Evolutionary conservation across 2,888 invertebrate genomes (phyloP).

Genomic region (Dysmachus trigonus): DNA sequence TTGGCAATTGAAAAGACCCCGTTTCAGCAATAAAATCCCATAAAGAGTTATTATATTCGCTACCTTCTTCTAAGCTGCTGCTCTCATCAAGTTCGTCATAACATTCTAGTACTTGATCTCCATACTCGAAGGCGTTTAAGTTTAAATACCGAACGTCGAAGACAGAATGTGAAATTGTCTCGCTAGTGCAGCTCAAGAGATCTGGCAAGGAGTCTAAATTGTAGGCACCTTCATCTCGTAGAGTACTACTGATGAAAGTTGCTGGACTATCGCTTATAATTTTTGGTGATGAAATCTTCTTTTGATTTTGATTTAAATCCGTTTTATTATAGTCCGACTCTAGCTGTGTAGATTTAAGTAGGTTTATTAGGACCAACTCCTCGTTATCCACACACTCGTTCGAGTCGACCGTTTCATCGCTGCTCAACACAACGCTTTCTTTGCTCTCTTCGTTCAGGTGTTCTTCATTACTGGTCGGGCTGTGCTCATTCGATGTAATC

Average conservation of each 20-base stretch:
- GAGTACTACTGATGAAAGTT: background rate
- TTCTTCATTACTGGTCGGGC: background rate
- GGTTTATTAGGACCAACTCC: background rate
- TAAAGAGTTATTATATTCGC: slow-evolving; percentile 41
- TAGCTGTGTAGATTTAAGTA: background rate
- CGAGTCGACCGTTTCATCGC: background rate
- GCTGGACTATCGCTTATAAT: background rate
- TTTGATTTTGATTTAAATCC: background rate
- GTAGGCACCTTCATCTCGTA: background rate
- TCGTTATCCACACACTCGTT: background rate
- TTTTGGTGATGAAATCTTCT: background rate
- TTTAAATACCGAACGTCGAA: slow-evolving; percentile 51
- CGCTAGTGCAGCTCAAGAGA: slow-evolving; percentile 11
- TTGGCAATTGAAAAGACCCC: slow-evolving; percentile 64
- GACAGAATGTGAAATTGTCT: slow-evolving; percentile 48
- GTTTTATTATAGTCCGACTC: background rate
- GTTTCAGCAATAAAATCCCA: slow-evolving; percentile 56
- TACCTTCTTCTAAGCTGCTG: slow-evolving; percentile 53
- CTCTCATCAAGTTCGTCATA: slow-evolving; percentile 62
- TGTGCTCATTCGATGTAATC: background rate
- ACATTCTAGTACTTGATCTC: slow-evolving; percentile 49
- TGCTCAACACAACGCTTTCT: background rate
- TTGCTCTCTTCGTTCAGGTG: background rate
- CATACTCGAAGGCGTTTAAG: slow-evolving; percentile 45
- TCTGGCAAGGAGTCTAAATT: slow-evolving; percentile 11